Evolutionary conservation across 2,113 vertebrate species (phyloP).

Genomic region (Paraplagusia blochii): DNA sequence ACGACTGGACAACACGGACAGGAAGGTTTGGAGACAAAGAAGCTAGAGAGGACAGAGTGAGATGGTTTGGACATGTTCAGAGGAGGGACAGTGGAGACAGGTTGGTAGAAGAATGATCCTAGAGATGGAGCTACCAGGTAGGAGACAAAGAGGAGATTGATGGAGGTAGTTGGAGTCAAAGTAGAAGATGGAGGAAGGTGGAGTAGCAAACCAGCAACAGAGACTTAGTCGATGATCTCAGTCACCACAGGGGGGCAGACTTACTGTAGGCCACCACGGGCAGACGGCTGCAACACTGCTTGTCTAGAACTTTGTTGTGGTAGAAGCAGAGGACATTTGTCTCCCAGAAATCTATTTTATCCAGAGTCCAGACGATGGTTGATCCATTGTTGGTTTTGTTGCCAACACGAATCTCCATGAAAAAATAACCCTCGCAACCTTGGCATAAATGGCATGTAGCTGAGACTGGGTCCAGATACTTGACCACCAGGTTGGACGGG

Average conservation of each 20-base stretch:
- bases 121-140: no score
- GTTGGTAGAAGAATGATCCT: no score
- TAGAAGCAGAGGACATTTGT: not conserved
- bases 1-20: no score
- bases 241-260: slow-evolving; percentile 1
- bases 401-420: not conserved
- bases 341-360: slow-evolving; percentile 2
- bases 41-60: no score
- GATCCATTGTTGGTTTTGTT: fast-evolving
- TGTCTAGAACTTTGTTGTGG: fast-evolving
- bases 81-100: no score
- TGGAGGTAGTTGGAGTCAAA: no score
- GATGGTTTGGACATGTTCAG: no score
- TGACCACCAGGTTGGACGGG: slow-evolving; percentile 40
- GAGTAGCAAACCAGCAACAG: no score
- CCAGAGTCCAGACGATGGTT: slow-evolving; percentile 10
- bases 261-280: slow-evolving; percentile 35
- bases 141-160: no score
- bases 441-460: slow-evolving; percentile 21
- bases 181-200: no score
- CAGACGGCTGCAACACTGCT: not conserved
- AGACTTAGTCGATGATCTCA: not conserved
- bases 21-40: no score
- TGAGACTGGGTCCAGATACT: slow-evolving; percentile 12
- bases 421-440: fast-evolving